Evolutionary conservation across 2,888 invertebrate genomes (phyloP).

Genomic region (Patella ulyssiponensis): DNA sequence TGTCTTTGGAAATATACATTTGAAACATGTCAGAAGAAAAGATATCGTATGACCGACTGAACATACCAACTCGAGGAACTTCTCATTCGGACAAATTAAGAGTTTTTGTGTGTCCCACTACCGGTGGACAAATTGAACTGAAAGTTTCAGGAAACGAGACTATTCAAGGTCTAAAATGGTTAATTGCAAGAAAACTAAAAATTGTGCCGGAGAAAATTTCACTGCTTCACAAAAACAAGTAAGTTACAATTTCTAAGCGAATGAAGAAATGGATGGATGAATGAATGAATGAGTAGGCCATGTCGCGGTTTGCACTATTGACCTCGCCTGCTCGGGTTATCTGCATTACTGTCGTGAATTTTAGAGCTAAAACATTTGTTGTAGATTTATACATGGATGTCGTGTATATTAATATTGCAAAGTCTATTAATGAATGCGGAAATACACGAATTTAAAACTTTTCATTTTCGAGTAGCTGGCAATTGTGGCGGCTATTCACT

Average conservation of each 20-base stretch:
- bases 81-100: slow-evolving; percentile 3
- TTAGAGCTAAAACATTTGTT: too few species aligned
- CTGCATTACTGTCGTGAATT: too few species aligned
- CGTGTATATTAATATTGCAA: too few species aligned
- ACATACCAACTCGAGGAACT: slow-evolving; percentile 1
- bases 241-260: not conserved
- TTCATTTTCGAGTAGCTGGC: too few species aligned
- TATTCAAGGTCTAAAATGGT: slow-evolving; percentile 2
- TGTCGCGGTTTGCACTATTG: slow-evolving; percentile 11
- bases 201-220: slow-evolving; percentile 1
- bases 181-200: not conserved
- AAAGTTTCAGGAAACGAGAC: not conserved
- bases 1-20: not conserved
- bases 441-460: too few species aligned
- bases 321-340: not conserved
- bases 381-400: too few species aligned
- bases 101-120: slow-evolving; percentile 7
- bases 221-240: not conserved
- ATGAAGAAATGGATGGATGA: too few species aligned
- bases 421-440: too few species aligned
- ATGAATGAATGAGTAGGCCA: not conserved
- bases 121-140: not conserved
- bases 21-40: slow-evolving; percentile 3
- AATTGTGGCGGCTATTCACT: too few species aligned
- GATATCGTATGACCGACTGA: not conserved